These are phyloP conservation scores for Semaprochilodus insignis DNA, from an alignment of 2,797 vertebrate species.

Conservation along the genomic window DNA sequence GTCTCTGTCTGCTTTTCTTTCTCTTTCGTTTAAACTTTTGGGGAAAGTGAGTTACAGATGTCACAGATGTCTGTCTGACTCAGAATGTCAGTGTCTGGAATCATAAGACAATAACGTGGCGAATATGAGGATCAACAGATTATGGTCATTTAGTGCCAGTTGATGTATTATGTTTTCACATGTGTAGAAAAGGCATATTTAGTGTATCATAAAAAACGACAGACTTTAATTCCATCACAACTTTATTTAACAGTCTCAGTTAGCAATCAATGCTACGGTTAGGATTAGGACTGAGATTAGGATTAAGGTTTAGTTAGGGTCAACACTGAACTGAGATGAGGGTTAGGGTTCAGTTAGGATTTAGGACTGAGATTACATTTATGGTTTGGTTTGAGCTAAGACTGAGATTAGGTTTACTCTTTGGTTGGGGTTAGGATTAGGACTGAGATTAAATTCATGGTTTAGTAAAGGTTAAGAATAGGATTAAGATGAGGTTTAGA, in stretches of 20 bases:
- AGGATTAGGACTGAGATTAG: background rate
- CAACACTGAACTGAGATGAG: no score
- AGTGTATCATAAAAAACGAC: background rate
- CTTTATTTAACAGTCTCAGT: no score
- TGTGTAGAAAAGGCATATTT: background rate
- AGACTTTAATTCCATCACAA: no score
- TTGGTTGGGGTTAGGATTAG: background rate
- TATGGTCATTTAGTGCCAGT: background rate
- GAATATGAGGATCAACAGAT: background rate
- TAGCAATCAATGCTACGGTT: background rate
- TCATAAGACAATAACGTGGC: background rate
- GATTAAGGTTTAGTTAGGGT: no score
- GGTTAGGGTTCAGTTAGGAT: no score
- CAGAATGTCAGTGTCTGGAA: background rate
- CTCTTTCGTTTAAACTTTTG: background rate
- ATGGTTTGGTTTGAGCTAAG: no score
- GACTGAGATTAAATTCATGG: background rate
- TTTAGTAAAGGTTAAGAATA: no score
- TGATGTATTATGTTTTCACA: background rate
- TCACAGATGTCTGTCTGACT: background rate
- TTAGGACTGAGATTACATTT: no score
- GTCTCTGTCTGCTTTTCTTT: background rate
- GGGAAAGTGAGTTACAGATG: background rate
- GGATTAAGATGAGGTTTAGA: no score
- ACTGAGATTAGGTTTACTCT: no score